phyloP scores from a whole-genome alignment of 2,888 invertebrate genomes.

The Zaprionus bogoriensis region DNA sequence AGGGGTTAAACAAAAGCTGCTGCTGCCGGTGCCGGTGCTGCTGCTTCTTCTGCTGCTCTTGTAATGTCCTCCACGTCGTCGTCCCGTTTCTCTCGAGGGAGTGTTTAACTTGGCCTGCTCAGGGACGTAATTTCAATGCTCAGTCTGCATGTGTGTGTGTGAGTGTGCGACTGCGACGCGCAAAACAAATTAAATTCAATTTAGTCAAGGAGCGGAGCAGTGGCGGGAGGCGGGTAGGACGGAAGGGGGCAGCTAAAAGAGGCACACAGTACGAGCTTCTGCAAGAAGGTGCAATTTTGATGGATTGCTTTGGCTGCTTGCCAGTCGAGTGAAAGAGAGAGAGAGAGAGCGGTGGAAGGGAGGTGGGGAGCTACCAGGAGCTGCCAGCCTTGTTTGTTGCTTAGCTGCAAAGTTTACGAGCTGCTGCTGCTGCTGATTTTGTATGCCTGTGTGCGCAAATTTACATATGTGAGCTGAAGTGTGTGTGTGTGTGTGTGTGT shows the following conservation, averaged over 20 bases:
- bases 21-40: constrained; percentile 19
- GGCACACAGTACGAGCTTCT: constrained; percentile 32
- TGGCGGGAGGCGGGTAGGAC: constrained; percentile 4
- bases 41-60: constrained; percentile 11
- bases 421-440: constrained; percentile 44
- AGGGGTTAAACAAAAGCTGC: constrained; percentile 70
- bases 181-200: constrained; percentile 81
- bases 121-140: constrained; percentile 57
- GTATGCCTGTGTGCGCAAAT: constrained; percentile 52
- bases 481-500: constrained; percentile 20
- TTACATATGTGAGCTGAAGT: constrained; percentile 39
- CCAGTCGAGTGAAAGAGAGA: constrained; percentile 57
- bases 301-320: constrained; percentile 77
- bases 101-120: constrained; percentile 68
- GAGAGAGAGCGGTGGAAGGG: no score
- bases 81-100: constrained; percentile 55
- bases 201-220: constrained; percentile 60
- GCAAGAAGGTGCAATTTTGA: constrained; percentile 82
- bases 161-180: constrained; percentile 60
- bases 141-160: constrained; percentile 41
- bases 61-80: constrained; percentile 22
- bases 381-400: constrained; percentile 65
- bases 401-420: constrained; percentile 72
- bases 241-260: not conserved
- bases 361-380: constrained; percentile 14